Evolutionary conservation across 2,888 invertebrate genomes (phyloP).

Genomic region (Drosophila infuscata): DNA sequence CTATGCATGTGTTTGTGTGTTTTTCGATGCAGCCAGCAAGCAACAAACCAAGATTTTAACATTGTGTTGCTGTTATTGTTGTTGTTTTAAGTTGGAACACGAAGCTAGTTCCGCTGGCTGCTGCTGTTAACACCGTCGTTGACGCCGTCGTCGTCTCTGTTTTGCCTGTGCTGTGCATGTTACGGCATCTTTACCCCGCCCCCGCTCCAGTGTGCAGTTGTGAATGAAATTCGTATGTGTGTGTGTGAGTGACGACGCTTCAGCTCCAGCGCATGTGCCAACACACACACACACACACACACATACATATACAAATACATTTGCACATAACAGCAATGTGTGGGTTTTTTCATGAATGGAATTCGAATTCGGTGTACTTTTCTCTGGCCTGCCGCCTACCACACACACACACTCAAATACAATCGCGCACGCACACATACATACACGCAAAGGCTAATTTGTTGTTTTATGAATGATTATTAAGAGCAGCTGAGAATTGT

Average conservation of each 20-base stretch:
- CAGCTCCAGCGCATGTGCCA: constrained; percentile 69
- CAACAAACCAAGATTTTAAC: constrained; percentile 59
- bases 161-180: constrained; percentile 61
- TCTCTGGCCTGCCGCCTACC: constrained; percentile 69
- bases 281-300: constrained; percentile 49
- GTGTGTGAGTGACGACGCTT: constrained; percentile 59
- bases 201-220: constrained; percentile 65
- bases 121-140: constrained; percentile 23
- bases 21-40: constrained; percentile 64
- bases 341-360: constrained; percentile 81
- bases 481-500: constrained; percentile 52
- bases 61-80: constrained; percentile 44
- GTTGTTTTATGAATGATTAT: constrained; percentile 78
- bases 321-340: constrained; percentile 63
- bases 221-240: constrained; percentile 74
- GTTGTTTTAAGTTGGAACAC: constrained; percentile 46
- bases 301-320: constrained; percentile 24
- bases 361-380: constrained; percentile 81
- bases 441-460: constrained; percentile 51
- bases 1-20: constrained; percentile 40
- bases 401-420: constrained; percentile 14
- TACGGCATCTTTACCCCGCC: constrained; percentile 67
- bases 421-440: constrained; percentile 13
- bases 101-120: constrained; percentile 70
- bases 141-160: constrained; percentile 35